A percentile compares a stretch with the other conserved stretches of the same genome.
Conservation (phyloP, 2,113 vertebrate species). For the Notiomystis cincta region DNA sequence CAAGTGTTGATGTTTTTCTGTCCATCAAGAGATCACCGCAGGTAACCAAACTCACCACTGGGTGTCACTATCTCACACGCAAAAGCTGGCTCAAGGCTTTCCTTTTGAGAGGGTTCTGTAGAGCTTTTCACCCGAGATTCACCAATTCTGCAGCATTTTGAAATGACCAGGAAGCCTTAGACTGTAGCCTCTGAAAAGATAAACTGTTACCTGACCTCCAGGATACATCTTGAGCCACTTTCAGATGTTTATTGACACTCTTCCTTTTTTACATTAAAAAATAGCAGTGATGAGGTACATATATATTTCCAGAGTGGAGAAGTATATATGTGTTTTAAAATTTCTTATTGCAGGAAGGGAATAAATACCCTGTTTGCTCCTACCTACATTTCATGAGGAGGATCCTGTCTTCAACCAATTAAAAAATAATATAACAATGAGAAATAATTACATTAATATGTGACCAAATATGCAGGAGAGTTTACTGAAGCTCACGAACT, state of each 20-base stretch:
- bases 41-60: not conserved
- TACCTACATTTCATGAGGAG: not conserved
- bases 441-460: not conserved
- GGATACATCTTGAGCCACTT: not conserved
- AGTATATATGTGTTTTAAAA: not conserved
- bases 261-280: not conserved
- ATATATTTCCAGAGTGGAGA: not conserved
- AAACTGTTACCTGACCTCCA: not conserved
- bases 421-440: not conserved
- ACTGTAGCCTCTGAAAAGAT: not conserved
- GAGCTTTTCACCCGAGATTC: not conserved
- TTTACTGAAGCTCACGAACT: not conserved
- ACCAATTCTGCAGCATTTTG: not conserved
- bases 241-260: not conserved
- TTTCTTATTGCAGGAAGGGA: not conserved
- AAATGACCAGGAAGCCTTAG: not conserved
- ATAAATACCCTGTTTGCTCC: rapidly evolving
- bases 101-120: not conserved
- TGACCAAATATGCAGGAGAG: not conserved
- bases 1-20: not conserved
- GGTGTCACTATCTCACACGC: not conserved
- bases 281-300: not conserved
- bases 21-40: not conserved
- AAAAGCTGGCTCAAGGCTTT: not conserved
- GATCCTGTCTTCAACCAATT: not conserved